A percentile compares a stretch with the other conserved stretches of the same genome.
Evolutionary conservation across 2,113 vertebrate genomes (phyloP).

Genomic region (Elachura formosa): DNA sequence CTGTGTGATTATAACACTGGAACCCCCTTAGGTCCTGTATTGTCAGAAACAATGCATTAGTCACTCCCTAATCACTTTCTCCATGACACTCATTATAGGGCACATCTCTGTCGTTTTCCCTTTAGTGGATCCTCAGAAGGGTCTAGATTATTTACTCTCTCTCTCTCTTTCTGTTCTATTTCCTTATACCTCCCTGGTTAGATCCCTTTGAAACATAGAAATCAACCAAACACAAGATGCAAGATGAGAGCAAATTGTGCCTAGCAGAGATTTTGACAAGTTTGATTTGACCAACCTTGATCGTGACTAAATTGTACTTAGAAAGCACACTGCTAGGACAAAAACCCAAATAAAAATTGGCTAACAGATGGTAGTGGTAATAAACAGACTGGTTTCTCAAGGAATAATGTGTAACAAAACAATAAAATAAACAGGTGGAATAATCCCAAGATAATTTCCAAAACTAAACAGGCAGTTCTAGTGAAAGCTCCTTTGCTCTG

Average conservation of each 20-base stretch:
- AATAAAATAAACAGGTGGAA: neutral
- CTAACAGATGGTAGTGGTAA: neutral
- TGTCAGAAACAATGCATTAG: constrained; percentile 50
- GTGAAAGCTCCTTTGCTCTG: neutral
- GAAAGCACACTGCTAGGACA: neutral
- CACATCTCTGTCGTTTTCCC: neutral
- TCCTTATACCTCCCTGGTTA: neutral
- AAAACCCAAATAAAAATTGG: neutral
- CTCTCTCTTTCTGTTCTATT: neutral
- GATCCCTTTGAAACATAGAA: neutral
- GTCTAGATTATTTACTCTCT: neutral
- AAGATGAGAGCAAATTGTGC: neutral
- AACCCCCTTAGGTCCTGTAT: constrained; percentile 41
- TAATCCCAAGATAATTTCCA: neutral
- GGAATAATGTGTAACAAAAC: neutral
- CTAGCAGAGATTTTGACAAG: neutral
- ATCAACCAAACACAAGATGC: neutral
- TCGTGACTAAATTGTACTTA: neutral
- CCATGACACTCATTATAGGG: constrained; percentile 23
- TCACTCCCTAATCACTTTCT: constrained; percentile 45
- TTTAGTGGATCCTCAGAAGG: neutral
- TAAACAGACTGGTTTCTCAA: neutral
- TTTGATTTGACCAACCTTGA: neutral
- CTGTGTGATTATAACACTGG: neutral
- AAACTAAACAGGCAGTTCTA: neutral